phyloP scores from a whole-genome alignment of 2,797 vertebrate genomes.

The Poeciliopsis presidionis region DNA sequence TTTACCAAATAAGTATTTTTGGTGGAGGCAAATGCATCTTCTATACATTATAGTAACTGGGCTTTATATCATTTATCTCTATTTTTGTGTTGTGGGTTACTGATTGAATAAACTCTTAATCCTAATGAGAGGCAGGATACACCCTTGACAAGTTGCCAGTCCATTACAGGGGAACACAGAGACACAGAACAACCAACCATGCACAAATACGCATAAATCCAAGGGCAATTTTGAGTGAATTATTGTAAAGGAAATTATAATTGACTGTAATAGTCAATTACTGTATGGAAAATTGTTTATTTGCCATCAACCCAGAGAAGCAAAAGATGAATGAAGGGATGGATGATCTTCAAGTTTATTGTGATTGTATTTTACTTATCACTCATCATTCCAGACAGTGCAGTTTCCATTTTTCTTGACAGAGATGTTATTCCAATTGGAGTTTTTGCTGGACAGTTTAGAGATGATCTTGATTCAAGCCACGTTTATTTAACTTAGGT shows the following conservation, averaged over 20 bases:
- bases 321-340: background rate
- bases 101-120: background rate
- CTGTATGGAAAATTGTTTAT: background rate
- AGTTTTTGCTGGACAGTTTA: background rate
- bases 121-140: background rate
- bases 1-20: background rate
- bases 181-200: background rate
- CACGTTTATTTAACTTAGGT: background rate
- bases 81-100: background rate
- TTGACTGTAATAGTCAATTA: background rate
- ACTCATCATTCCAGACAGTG: background rate
- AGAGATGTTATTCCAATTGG: background rate
- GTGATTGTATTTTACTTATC: background rate
- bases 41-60: background rate
- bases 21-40: background rate
- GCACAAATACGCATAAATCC: background rate
- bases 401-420: background rate
- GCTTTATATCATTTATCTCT: background rate
- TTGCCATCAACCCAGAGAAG: background rate
- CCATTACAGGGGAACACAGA: background rate
- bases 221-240: background rate
- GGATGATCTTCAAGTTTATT: background rate
- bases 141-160: background rate
- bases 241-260: background rate
- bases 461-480: background rate